phyloP scores from a whole-genome alignment of 2,888 invertebrate genomes.

The Watsonalla binaria region DNA sequence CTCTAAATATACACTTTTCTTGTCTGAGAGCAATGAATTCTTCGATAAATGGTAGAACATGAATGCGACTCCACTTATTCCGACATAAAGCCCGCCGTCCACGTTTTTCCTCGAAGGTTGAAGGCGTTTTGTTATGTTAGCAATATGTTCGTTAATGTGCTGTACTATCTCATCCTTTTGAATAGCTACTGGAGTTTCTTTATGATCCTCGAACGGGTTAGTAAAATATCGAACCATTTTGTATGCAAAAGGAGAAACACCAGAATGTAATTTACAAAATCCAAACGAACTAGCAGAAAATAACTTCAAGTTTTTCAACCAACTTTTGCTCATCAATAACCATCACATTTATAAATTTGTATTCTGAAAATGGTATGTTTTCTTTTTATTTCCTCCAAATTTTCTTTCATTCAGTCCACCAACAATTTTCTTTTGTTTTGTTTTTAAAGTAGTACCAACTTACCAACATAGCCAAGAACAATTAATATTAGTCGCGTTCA shows the following conservation, averaged over 20 bases:
- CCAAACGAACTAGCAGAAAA: constrained; percentile 22
- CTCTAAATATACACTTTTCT: constrained; percentile 70
- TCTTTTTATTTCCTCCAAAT: background rate
- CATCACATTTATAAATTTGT: background rate
- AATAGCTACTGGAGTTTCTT: constrained; percentile 24
- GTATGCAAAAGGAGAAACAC: constrained; percentile 19
- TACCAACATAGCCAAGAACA: too few relatives aligned
- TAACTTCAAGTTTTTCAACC: constrained; percentile 13
- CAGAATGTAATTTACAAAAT: constrained; percentile 29
- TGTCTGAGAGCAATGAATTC: constrained; percentile 65
- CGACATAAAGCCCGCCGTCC: constrained; percentile 82
- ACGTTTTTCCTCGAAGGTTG: constrained; percentile 65
- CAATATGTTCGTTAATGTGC: constrained; percentile 50
- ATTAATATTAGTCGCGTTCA: too few relatives aligned
- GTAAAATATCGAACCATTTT: constrained; percentile 68
- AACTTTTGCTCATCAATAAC: constrained; percentile 26
- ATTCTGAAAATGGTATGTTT: background rate
- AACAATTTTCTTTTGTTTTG: constrained; percentile 7
- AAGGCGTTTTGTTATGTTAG: constrained; percentile 51
- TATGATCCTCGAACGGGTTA: constrained; percentile 55
- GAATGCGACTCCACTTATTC: constrained; percentile 84
- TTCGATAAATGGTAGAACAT: constrained; percentile 86
- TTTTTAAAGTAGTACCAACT: background rate
- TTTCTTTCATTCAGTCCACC: background rate
- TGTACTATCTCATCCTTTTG: constrained; percentile 37